Percentiles rank a stretch among this genome's conserved stretches.
These are phyloP conservation scores for Subanguina moxae DNA, from an alignment of 1,140 invertebrate genomes.

Conservation along the genomic window DNA sequence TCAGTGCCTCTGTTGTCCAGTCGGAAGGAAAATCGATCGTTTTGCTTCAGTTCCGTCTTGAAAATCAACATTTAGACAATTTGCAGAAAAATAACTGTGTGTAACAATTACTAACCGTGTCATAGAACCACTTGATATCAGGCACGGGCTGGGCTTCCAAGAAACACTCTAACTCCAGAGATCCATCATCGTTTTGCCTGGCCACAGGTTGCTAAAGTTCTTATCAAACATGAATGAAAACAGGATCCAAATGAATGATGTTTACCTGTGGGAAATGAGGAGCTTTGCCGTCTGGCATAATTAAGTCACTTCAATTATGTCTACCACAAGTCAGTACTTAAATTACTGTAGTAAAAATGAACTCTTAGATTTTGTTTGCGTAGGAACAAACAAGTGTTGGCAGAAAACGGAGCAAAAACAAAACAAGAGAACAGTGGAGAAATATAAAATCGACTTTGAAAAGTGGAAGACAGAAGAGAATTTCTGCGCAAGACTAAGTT, in stretches of 20 bases:
- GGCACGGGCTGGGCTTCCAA: constrained; percentile 88
- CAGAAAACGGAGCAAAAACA: not conserved
- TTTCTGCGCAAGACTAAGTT: not conserved
- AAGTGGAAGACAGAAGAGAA: not conserved
- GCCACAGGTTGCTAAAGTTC: constrained; percentile 77
- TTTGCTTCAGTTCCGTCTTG: constrained; percentile 73
- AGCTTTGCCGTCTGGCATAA: constrained; percentile 70
- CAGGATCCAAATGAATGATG: too few species aligned
- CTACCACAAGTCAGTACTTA: constrained; percentile 7
- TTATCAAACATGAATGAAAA: too few species aligned
- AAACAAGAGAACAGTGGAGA: not conserved
- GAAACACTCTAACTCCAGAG: constrained; percentile 86
- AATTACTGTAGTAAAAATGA: not conserved
- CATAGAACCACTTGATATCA: constrained; percentile 83
- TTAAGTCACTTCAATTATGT: not conserved
- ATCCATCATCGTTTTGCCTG: constrained; percentile 79
- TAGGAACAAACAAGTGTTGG: not conserved
- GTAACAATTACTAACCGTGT: constrained; percentile 51
- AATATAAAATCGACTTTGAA: not conserved
- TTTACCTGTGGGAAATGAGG: constrained; percentile 80
- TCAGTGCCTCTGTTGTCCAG: constrained; percentile 74
- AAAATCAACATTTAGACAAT: too few species aligned
- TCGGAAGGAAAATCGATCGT: constrained; percentile 77
- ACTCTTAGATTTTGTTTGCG: not conserved
- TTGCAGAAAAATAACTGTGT: too few species aligned